These are phyloP conservation scores for Carterocephalus palaemon DNA, from an alignment of 2,888 invertebrate genomes.

Conservation along the genomic window DNA sequence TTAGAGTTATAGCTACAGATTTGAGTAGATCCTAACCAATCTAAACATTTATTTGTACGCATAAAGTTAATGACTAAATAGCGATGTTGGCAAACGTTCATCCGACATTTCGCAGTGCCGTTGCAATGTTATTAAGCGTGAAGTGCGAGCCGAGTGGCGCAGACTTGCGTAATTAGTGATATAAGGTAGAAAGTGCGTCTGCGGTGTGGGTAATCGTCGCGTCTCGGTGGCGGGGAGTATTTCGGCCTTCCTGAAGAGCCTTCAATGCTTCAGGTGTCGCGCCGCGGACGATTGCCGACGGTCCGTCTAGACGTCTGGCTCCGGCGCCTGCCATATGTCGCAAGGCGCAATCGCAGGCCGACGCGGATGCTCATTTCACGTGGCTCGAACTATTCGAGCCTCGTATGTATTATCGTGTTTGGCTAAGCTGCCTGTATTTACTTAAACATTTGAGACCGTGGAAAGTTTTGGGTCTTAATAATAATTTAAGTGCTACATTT, in stretches of 20 bases:
- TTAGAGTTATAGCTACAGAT: too few species aligned
- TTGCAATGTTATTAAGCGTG: slow-evolving; percentile 22
- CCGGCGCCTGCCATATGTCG: slow-evolving; percentile 48
- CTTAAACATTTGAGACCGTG: too few species aligned
- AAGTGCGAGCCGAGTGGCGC: slow-evolving; percentile 12
- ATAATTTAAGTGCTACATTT: too few species aligned
- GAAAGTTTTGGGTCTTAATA: too few species aligned
- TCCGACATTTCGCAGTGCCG: slow-evolving; percentile 16
- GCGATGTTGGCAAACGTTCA: slow-evolving; percentile 17
- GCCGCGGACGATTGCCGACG: slow-evolving; percentile 37
- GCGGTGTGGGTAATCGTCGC: slow-evolving; percentile 18
- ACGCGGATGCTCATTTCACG: slow-evolving; percentile 28
- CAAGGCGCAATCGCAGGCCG: slow-evolving; percentile 34
- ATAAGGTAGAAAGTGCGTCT: slow-evolving; percentile 26
- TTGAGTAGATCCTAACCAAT: too few species aligned
- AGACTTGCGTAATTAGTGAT: slow-evolving; percentile 25
- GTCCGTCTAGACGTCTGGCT: slow-evolving; percentile 64
- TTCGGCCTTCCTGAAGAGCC: slow-evolving; percentile 41
- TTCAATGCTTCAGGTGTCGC: slow-evolving; percentile 46
- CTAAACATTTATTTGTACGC: too few species aligned
- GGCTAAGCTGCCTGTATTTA: too few species aligned
- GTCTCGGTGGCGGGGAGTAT: slow-evolving; percentile 15
- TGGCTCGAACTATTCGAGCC: slow-evolving; percentile 4
- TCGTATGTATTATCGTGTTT: not conserved
- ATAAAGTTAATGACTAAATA: slow-evolving; percentile 11